A percentile compares a stretch with the other conserved stretches of the same genome.
Conservation (phyloP, 2,888 invertebrate species). For the Formica aserva region DNA sequence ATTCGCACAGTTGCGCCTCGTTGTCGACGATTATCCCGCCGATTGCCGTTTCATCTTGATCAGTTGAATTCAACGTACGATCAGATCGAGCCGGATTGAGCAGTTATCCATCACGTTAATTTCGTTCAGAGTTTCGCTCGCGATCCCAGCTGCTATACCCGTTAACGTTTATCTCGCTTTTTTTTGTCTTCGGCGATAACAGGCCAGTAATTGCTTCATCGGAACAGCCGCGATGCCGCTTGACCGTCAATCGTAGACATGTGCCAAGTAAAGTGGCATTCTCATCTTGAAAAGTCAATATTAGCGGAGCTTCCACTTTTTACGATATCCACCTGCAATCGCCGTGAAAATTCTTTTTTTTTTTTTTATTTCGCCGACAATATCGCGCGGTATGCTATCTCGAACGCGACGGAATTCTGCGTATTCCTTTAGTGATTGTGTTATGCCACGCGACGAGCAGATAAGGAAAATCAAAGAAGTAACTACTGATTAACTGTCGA, state of each 20-base stretch:
- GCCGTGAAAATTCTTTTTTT: slow-evolving; percentile 74
- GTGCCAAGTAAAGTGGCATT: slow-evolving; percentile 26
- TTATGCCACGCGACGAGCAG: slow-evolving; percentile 49
- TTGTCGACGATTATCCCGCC: slow-evolving; percentile 23
- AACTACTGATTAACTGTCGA: slow-evolving; percentile 22
- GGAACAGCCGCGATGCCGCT: slow-evolving; percentile 23
- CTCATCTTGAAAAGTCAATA: slow-evolving; percentile 69
- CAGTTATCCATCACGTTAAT: slow-evolving; percentile 29
- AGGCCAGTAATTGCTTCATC: slow-evolving; percentile 56
- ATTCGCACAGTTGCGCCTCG: not conserved
- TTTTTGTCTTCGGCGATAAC: slow-evolving; percentile 40
- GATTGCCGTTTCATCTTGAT: slow-evolving; percentile 15
- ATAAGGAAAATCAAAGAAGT: slow-evolving; percentile 50
- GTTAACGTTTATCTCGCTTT: slow-evolving; percentile 61
- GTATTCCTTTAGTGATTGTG: slow-evolving; percentile 53
- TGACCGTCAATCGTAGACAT: not conserved
- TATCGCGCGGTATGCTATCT: slow-evolving; percentile 49
- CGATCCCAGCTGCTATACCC: slow-evolving; percentile 5
- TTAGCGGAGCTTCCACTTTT: slow-evolving; percentile 76
- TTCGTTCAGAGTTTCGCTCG: slow-evolving; percentile 23
- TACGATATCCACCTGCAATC: slow-evolving; percentile 61
- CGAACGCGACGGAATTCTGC: slow-evolving; percentile 49
- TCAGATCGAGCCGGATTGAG: slow-evolving; percentile 5
- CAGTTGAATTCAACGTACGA: not conserved
- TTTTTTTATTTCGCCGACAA: slow-evolving; percentile 64